phyloP scores from a whole-genome alignment of 2,797 vertebrate species.

The Phalanger gymnotis region DNA sequence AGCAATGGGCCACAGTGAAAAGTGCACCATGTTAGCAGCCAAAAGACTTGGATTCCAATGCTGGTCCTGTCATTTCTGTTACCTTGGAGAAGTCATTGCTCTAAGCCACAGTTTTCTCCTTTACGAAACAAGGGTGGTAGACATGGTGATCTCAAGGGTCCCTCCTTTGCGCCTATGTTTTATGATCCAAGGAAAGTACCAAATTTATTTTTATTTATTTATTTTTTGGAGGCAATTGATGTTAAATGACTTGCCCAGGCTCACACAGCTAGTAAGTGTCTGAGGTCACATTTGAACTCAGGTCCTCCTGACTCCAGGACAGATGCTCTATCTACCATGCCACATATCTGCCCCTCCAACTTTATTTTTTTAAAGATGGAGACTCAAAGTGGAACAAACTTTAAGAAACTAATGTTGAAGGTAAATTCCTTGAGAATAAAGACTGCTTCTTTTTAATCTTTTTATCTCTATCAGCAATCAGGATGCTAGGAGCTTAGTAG shows the following conservation, averaged over 20 bases:
- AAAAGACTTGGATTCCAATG: neutral
- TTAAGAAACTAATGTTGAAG: neutral
- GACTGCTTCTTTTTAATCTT: neutral
- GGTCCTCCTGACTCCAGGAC: neutral
- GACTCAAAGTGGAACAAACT: neutral
- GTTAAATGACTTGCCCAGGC: neutral
- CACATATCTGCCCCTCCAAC: neutral
- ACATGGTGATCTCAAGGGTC: neutral
- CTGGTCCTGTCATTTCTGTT: neutral
- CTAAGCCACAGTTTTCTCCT: neutral
- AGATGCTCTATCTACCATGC: neutral
- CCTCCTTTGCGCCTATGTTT: neutral
- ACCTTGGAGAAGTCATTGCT: neutral
- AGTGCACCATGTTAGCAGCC: neutral
- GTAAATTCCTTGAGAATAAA: neutral
- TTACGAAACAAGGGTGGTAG: neutral
- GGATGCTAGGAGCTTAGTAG: neutral
- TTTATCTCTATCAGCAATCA: neutral
- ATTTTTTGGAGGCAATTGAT: neutral
- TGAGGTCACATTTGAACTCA: neutral
- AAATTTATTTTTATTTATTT: neutral
- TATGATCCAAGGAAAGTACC: neutral
- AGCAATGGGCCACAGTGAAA: neutral
- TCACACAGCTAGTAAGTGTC: neutral
- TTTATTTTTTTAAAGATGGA: neutral